Conservation (phyloP, 2,113 vertebrate genomes). For the Chaenocephalus aceratus region DNA sequence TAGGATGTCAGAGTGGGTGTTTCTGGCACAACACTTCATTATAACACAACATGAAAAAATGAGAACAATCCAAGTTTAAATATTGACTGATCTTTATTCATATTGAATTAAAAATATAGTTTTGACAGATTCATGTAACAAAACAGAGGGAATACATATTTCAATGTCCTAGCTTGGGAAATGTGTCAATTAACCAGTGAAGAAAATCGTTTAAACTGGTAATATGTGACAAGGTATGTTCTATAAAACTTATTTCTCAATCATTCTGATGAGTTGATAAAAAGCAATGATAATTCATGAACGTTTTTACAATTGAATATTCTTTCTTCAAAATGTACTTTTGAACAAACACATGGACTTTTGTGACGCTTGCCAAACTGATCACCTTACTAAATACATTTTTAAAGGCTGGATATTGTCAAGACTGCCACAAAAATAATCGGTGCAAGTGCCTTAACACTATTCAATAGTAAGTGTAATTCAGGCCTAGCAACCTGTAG, state of each 20-base stretch:
- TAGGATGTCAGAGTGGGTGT: background rate
- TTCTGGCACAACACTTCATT: background rate
- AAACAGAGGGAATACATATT: slow-evolving; percentile 94
- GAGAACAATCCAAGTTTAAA: slow-evolving; percentile 74
- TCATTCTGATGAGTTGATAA: slow-evolving; percentile 51
- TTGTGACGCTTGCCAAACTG: slow-evolving; percentile 28
- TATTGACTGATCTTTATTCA: slow-evolving; percentile 99
- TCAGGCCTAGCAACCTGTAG: slow-evolving; percentile 18
- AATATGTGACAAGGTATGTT: slow-evolving; percentile 54
- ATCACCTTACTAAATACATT: slow-evolving; percentile 18
- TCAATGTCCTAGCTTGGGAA: slow-evolving; percentile 85
- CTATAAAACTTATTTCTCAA: slow-evolving; percentile 61
- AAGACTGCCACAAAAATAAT: slow-evolving; percentile 61
- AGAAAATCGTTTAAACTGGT: slow-evolving; percentile 54
- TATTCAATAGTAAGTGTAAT: slow-evolving; percentile 12
- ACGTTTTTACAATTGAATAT: slow-evolving; percentile 17
- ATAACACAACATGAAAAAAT: slow-evolving; percentile 12
- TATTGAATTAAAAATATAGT: slow-evolving; percentile 99
- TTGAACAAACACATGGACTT: slow-evolving; percentile 36
- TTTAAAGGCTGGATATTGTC: slow-evolving; percentile 29
- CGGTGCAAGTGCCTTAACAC: slow-evolving; percentile 14
- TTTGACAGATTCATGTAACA: slow-evolving; percentile 99
- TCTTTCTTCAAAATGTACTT: slow-evolving; percentile 38
- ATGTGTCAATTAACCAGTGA: slow-evolving; percentile 66
- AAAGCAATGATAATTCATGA: slow-evolving; percentile 34